Conservation (phyloP, 2,797 vertebrate species). For the Propithecus deckenii region DNA sequence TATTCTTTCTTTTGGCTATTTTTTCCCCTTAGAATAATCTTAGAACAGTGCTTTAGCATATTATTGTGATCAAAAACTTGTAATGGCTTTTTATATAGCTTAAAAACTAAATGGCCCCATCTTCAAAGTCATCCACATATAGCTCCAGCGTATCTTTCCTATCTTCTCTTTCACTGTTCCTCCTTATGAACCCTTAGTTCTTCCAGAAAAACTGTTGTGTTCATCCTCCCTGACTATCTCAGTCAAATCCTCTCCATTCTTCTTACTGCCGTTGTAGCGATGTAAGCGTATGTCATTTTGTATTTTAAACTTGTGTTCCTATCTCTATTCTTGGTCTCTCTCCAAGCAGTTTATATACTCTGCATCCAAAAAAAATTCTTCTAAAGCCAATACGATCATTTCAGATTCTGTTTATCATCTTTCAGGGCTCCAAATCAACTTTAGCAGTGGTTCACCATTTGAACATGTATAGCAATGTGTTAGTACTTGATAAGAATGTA, state of each 20-base stretch:
- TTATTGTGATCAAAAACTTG: background rate
- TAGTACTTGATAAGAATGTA: slow-evolving; percentile 13
- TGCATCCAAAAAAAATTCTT: background rate
- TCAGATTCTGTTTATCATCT: background rate
- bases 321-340: background rate
- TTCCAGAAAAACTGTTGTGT: background rate
- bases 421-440: background rate
- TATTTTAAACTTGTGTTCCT: background rate
- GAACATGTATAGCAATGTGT: background rate
- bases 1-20: background rate
- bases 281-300: background rate
- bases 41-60: background rate
- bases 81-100: background rate
- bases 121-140: background rate
- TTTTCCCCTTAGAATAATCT: background rate
- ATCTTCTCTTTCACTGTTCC: background rate
- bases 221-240: background rate
- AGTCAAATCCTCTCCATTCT: background rate
- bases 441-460: background rate
- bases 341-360: background rate
- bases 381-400: background rate
- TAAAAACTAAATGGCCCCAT: background rate
- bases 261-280: background rate
- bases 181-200: background rate
- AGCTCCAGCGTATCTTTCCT: background rate